phyloP scores from a whole-genome alignment of 2,888 invertebrate species.

The Cerastoderma edule region DNA sequence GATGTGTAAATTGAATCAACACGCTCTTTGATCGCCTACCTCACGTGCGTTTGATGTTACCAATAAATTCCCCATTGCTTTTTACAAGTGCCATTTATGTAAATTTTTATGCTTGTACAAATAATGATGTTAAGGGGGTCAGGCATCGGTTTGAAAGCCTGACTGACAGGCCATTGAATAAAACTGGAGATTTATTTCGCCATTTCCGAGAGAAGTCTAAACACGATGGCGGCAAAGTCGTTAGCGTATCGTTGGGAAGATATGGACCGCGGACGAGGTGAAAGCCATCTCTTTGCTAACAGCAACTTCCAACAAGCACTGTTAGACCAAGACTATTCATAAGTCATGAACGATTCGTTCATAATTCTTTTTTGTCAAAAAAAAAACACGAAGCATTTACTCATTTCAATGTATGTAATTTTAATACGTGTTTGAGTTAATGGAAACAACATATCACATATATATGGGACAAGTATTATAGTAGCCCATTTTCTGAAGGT shows the following conservation, averaged over 20 bases:
- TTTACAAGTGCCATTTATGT: constrained; percentile 66
- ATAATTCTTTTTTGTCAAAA: too few species aligned
- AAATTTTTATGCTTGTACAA: constrained; percentile 62
- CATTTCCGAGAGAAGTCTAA: constrained; percentile 32
- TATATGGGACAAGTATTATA: too few species aligned
- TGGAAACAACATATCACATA: too few species aligned
- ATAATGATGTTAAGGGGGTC: constrained; percentile 56
- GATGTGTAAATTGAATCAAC: constrained; percentile 65
- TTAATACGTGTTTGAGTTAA: too few species aligned
- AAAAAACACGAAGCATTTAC: too few species aligned
- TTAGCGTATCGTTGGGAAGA: constrained; percentile 42
- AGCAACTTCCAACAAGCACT: too few species aligned
- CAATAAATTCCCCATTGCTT: constrained; percentile 61
- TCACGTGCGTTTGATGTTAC: constrained; percentile 59
- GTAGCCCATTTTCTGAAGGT: too few species aligned
- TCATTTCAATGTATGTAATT: too few species aligned
- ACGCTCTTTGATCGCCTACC: constrained; percentile 53
- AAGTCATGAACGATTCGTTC: too few species aligned
- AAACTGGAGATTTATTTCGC: constrained; percentile 39
- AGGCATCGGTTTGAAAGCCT: constrained; percentile 46
- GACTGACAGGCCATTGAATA: constrained; percentile 49
- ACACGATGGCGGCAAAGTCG: constrained; percentile 46
- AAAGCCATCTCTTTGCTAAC: too few species aligned
- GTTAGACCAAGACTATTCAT: too few species aligned
- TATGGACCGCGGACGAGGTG: too few species aligned